These are phyloP conservation scores for Eristalis pertinax DNA, from an alignment of 2,888 invertebrate species.

Conservation along the genomic window DNA sequence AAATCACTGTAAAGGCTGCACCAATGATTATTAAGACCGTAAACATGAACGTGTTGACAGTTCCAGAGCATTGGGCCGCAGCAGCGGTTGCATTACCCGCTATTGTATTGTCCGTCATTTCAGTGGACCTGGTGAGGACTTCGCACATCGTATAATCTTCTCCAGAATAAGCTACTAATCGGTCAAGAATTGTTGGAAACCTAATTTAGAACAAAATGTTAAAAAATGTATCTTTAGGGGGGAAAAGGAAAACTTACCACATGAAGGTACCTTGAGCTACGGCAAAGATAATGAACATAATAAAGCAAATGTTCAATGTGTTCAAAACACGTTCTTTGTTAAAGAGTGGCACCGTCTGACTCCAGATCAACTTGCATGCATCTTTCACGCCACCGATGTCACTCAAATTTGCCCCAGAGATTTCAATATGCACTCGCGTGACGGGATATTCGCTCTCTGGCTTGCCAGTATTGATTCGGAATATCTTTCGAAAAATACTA, in stretches of 20 bases:
- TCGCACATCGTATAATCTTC: conserved; percentile 78
- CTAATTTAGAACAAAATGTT: conserved; percentile 48
- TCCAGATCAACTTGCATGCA: conserved; percentile 78
- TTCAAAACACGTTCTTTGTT: conserved; percentile 75
- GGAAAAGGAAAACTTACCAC: conserved; percentile 75
- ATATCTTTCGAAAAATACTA: conserved; percentile 84
- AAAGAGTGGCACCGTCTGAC: conserved; percentile 78
- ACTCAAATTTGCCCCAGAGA: conserved; percentile 76
- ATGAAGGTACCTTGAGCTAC: conserved; percentile 79
- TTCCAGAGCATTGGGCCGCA: conserved; percentile 81
- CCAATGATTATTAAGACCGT: conserved; percentile 86
- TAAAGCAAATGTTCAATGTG: conserved; percentile 77
- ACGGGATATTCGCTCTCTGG: conserved; percentile 82
- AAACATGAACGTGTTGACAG: conserved; percentile 85
- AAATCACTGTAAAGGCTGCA: conserved; percentile 85
- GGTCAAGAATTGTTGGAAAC: conserved; percentile 79
- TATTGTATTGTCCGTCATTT: background rate
- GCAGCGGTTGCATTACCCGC: background rate
- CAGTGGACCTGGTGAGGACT: conserved; percentile 49
- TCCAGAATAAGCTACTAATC: conserved; percentile 77
- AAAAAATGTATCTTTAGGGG: background rate
- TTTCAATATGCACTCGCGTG: conserved; percentile 75
- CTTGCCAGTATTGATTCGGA: conserved; percentile 82
- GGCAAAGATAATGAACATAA: conserved; percentile 76
- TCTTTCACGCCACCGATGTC: conserved; percentile 76